These are phyloP conservation scores for Syngnathoides biaculeatus DNA, from an alignment of 2,113 vertebrate species.

Conservation along the genomic window DNA sequence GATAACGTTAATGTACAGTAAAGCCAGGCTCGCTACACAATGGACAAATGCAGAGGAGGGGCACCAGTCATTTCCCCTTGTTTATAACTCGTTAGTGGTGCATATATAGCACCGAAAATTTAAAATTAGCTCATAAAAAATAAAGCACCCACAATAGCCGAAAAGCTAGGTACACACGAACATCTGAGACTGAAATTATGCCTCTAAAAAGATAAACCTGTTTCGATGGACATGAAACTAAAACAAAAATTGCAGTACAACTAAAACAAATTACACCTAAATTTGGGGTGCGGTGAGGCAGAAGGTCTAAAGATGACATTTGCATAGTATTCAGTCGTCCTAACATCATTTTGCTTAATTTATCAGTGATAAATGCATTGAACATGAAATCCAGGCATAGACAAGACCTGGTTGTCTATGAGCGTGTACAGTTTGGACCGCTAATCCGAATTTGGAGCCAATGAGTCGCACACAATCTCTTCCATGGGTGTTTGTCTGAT, in stretches of 20 bases:
- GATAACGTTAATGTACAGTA: slow-evolving; percentile 19
- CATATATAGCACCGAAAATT: neutral
- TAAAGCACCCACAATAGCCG: neutral
- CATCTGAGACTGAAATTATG: no score
- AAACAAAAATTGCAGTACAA: no score
- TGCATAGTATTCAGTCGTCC: no score
- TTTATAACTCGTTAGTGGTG: neutral
- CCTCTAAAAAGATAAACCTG: neutral
- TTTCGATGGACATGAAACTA: neutral
- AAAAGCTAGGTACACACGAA: neutral
- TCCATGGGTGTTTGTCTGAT: neutral
- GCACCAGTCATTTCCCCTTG: neutral
- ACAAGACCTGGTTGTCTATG: no score
- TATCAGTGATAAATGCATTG: no score
- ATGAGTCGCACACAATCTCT: neutral
- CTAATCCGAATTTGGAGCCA: no score
- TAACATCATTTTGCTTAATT: no score
- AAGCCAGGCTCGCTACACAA: slow-evolving; percentile 21
- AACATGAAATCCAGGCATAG: no score
- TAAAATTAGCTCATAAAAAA: neutral
- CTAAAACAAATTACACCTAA: no score
- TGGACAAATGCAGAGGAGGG: neutral
- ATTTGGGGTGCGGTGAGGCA: no score
- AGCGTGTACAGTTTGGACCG: no score
- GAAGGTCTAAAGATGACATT: no score